Evolutionary conservation across 2,113 vertebrate species (phyloP).

Genomic region (Coptodon bakossiorum): DNA sequence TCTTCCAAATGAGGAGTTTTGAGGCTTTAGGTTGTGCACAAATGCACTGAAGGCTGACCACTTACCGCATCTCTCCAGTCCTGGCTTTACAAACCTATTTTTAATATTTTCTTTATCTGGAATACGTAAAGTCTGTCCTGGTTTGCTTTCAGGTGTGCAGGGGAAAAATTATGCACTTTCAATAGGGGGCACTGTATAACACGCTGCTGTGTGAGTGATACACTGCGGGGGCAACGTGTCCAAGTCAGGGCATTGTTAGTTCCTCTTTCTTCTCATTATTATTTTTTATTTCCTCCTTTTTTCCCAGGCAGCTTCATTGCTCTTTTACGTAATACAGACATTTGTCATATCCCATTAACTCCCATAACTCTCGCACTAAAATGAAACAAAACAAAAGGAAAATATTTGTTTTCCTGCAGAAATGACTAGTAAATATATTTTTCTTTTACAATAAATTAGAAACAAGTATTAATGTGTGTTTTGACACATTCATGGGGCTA

Average conservation of each 20-base stretch:
- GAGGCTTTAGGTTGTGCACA: background rate
- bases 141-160: background rate
- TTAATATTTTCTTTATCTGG: background rate
- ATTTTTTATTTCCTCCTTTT: background rate
- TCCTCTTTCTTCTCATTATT: background rate
- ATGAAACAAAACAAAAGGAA: background rate
- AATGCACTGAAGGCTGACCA: background rate
- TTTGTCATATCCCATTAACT: background rate
- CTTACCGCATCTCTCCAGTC: background rate
- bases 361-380: background rate
- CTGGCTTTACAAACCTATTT: background rate
- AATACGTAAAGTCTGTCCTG: background rate
- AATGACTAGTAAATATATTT: background rate
- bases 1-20: background rate
- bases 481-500: background rate
- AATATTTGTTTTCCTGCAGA: background rate
- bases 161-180: constrained; percentile 38
- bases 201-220: constrained; percentile 14
- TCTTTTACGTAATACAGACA: background rate
- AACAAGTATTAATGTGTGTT: background rate
- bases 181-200: constrained; percentile 68
- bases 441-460: background rate
- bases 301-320: background rate
- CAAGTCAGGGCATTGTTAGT: background rate
- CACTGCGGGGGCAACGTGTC: background rate